Percentiles rank a stretch among this genome's conserved stretches.
phyloP scores from a whole-genome alignment of 1,140 invertebrate genomes.

The Yoshiicerus persimilis region DNA sequence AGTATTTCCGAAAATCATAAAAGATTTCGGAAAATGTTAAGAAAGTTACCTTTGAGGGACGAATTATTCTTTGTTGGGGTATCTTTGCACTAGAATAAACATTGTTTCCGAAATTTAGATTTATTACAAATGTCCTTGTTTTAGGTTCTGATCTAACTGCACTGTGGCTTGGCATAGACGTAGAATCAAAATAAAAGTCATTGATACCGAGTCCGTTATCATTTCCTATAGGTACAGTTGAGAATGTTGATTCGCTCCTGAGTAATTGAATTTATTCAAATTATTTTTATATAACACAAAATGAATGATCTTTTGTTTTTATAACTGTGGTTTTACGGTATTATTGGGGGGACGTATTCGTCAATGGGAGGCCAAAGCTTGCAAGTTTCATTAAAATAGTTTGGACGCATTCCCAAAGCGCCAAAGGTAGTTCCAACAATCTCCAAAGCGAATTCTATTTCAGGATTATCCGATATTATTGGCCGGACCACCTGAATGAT shows the following conservation, averaged over 20 bases:
- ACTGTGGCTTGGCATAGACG: background rate
- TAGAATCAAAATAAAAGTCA: background rate
- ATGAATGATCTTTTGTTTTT: background rate
- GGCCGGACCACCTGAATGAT: too few species aligned
- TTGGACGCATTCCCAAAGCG: constrained; percentile 14
- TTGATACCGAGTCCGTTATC: background rate
- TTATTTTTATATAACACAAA: background rate
- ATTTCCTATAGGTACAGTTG: background rate
- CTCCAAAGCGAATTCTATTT: constrained; percentile 30
- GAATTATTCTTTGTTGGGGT: background rate
- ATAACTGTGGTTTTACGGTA: background rate
- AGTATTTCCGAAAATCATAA: too few species aligned
- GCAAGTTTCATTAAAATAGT: constrained; percentile 7
- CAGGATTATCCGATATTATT: background rate
- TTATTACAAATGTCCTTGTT: background rate
- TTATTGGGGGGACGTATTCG: background rate
- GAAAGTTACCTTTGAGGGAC: background rate
- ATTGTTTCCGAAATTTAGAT: too few species aligned
- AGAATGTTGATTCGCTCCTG: too few species aligned
- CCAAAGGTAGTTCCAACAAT: constrained; percentile 25
- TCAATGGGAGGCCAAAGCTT: constrained; percentile 38
- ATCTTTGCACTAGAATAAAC: too few species aligned
- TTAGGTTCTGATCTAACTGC: background rate
- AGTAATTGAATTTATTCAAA: background rate
- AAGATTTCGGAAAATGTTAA: too few species aligned